A percentile compares a stretch with the other conserved stretches of the same genome.
These are phyloP conservation scores for Falco biarmicus DNA, from an alignment of 2,797 vertebrate genomes.

Conservation along the genomic window DNA sequence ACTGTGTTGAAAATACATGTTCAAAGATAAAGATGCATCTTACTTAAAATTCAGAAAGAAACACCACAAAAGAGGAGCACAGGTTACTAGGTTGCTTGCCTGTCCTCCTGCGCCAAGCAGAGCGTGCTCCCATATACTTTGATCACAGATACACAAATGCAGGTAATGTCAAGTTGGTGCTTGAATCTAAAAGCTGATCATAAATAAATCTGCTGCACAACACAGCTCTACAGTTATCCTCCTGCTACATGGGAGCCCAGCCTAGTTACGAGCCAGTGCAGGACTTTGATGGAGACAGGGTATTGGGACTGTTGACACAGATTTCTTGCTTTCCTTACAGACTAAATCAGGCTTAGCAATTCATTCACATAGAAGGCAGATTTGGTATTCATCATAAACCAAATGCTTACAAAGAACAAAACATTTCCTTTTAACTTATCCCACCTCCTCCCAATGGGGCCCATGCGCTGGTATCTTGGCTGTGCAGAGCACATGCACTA, in stretches of 20 bases:
- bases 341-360: not conserved
- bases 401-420: constrained; percentile 17
- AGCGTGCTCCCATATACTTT: not conserved
- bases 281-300: not conserved
- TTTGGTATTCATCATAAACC: not conserved
- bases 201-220: not conserved
- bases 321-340: constrained; percentile 1
- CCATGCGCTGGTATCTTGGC: not conserved
- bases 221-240: not conserved
- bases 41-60: not conserved
- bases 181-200: not conserved
- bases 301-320: not conserved
- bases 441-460: not conserved
- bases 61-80: not conserved
- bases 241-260: not conserved
- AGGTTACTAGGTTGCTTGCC: not conserved
- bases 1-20: not conserved
- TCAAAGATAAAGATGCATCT: not conserved
- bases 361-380: not conserved
- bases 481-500: not conserved
- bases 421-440: not conserved
- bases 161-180: not conserved
- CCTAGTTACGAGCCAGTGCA: not conserved
- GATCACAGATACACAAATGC: not conserved
- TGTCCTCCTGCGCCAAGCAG: not conserved